These are phyloP conservation scores for Acanthopagrus latus DNA, from an alignment of 2,797 vertebrate species.

Conservation along the genomic window DNA sequence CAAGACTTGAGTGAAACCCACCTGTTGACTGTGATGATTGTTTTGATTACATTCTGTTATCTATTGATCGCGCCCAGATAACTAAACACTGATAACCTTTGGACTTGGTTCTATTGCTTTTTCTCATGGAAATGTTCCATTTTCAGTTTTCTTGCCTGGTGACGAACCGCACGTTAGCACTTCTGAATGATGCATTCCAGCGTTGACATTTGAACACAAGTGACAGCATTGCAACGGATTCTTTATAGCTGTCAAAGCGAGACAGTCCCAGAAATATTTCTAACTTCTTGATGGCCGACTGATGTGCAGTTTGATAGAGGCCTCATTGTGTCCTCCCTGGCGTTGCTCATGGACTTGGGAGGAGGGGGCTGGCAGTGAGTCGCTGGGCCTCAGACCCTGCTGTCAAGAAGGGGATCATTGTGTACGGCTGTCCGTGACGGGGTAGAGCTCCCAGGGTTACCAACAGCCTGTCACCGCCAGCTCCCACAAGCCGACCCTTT, in stretches of 20 bases:
- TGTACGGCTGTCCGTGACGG: conserved; percentile 60
- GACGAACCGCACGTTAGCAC: not conserved
- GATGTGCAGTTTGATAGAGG: conserved; percentile 68
- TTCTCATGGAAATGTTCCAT: no score
- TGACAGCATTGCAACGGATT: not conserved
- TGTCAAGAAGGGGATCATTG: conserved; percentile 79
- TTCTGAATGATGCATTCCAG: not conserved
- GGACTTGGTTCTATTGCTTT: not conserved
- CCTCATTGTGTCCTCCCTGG: conserved; percentile 71
- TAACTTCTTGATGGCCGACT: conserved; percentile 22
- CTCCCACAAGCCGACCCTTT: conserved; percentile 60
- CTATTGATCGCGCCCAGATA: not conserved
- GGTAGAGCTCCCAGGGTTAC: conserved; percentile 59
- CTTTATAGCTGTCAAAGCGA: not conserved
- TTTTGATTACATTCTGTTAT: no score
- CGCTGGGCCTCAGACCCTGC: conserved; percentile 48
- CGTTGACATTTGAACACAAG: not conserved
- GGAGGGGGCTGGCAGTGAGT: conserved; percentile 56
- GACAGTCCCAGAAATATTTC: conserved; percentile 27
- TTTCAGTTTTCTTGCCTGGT: not conserved
- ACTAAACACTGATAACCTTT: not conserved
- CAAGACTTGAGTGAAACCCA: not conserved
- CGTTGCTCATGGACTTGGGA: conserved; percentile 44
- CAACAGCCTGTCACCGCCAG: conserved; percentile 72
- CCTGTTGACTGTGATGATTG: conserved; percentile 12